Evolutionary conservation across 2,797 vertebrate genomes (phyloP), one percentile per base, ranked within the genome.

Genomic region (Aplochiton taeniatus): DNA sequence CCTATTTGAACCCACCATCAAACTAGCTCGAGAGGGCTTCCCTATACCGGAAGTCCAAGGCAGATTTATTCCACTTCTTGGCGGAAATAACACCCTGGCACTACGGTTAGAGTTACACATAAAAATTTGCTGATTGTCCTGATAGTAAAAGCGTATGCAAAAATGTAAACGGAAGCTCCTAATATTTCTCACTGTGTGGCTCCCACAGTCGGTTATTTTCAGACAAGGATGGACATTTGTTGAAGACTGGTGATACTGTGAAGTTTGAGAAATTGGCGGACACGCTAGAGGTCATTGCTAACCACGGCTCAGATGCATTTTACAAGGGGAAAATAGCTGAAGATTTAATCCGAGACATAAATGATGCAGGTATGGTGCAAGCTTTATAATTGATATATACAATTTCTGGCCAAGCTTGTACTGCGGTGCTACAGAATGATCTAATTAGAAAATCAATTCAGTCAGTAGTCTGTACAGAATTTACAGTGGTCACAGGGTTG

Each of bases 1-100:
- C 0, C 89, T 99, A 57, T 98, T 98, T 82, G 70, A 91, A 77
- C 95, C 96, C 8, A 93, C 94, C 66, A 96, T 99, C 76, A 71
- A 85, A 58, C 68, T 98, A 82, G 96, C 96, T 63, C 92, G 91
- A 68, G 81, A 93, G 0, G 96, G 97, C 4, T 88, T 98, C 58
- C 89, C 82, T 0, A 46, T 98, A 16, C 71, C 84, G 4, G 0
- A 0, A 3, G 0, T 90, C 46, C 86, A 80, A 0, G 67, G 71
- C 11, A 70, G 47, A 7, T 85, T 85, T 68, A 43, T 93, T 17
- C 0, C 7, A 0, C 0, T 18, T 0, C 11, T 69, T 9, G 49
- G 63, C 1, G 17, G 31, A 0, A 84, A 60, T 4, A 20, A 46
- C 43, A 75, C 63, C 4, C 52, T 17, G 57, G 0, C 66, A 0